These are phyloP conservation scores for Ectemnius cavifrons DNA, from an alignment of 2,888 invertebrate species.

Conservation along the genomic window DNA sequence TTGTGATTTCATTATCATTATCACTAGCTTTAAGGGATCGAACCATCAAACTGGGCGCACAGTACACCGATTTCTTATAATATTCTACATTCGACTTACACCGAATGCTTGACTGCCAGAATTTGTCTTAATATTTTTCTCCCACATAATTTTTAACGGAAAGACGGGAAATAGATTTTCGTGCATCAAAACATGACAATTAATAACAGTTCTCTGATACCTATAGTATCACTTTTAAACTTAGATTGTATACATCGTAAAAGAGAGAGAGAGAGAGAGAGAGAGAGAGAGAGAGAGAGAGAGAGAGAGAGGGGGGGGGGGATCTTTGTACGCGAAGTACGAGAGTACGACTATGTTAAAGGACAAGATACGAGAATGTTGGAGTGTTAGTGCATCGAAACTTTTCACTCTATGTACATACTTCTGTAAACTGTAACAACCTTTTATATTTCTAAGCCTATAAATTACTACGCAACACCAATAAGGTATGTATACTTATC, in stretches of 20 bases:
- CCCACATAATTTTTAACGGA: conserved; percentile 4
- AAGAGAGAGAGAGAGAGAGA: no score
- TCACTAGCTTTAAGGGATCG: conserved; percentile 12
- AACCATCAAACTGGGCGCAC: neutral
- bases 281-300: no score
- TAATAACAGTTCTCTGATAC: conserved; percentile 36
- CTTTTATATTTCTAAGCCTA: conserved; percentile 71
- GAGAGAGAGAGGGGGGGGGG: no score
- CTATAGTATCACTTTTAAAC: conserved; percentile 44
- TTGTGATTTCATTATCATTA: neutral
- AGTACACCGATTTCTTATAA: neutral
- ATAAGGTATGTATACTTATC: conserved; percentile 71
- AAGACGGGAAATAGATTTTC: conserved; percentile 22
- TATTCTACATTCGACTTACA: no score
- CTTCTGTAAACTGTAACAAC: conserved; percentile 56
- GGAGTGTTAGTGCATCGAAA: conserved; percentile 31
- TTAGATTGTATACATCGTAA: conserved; percentile 48
- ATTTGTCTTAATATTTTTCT: conserved; percentile 15
- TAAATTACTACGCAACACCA: conserved; percentile 52
- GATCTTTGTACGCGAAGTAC: conserved; percentile 52
- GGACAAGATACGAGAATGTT: conserved; percentile 45
- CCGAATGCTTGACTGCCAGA: conserved; percentile 1
- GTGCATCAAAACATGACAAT: conserved; percentile 55
- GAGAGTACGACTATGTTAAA: conserved; percentile 56
- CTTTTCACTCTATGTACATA: conserved; percentile 61